phyloP scores from a whole-genome alignment of 2,113 vertebrate species.

The Plecturocebus donacophilus region DNA sequence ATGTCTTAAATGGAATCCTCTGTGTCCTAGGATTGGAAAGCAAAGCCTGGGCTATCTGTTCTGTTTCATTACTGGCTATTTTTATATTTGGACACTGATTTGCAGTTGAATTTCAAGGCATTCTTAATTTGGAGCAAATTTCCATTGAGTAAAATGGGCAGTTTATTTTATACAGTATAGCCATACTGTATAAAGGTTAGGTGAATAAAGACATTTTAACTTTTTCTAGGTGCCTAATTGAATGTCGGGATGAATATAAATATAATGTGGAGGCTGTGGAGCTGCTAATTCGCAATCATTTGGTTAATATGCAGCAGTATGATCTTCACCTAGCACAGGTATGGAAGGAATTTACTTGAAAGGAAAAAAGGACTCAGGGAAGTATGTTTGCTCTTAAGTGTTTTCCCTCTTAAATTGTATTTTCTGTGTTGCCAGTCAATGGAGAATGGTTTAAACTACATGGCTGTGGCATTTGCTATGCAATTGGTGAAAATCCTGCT shows the following conservation, averaged over 20 bases:
- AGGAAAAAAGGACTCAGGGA: neutral
- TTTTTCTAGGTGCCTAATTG: slow-evolving; percentile 94
- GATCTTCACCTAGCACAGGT: slow-evolving; percentile 99
- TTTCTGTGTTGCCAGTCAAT: slow-evolving; percentile 90
- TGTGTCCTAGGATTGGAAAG: slow-evolving; percentile 1
- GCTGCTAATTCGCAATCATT: slow-evolving; percentile 96
- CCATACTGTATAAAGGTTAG: slow-evolving; percentile 59
- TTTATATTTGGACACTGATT: slow-evolving; percentile 17
- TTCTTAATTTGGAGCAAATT: slow-evolving; percentile 22
- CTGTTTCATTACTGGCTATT: neutral
- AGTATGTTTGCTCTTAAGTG: neutral
- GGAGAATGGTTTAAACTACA: slow-evolving; percentile 99
- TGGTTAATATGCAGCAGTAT: slow-evolving; percentile 99
- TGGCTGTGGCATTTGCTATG: slow-evolving; percentile 99
- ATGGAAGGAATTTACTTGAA: slow-evolving; percentile 78
- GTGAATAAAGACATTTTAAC: slow-evolving; percentile 72
- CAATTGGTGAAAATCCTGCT: slow-evolving; percentile 97
- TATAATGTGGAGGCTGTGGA: slow-evolving; percentile 99
- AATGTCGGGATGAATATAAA: slow-evolving; percentile 98
- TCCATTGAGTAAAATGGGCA: neutral
- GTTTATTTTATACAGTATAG: neutral
- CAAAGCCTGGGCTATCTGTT: neutral
- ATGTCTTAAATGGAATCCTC: slow-evolving; percentile 28
- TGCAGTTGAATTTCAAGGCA: neutral
- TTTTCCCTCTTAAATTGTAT: slow-evolving; percentile 14